Base-by-base conservation (phyloP, 53 echinoderm and acorn worm species). In the Temnopleurus reevesii region DNA sequence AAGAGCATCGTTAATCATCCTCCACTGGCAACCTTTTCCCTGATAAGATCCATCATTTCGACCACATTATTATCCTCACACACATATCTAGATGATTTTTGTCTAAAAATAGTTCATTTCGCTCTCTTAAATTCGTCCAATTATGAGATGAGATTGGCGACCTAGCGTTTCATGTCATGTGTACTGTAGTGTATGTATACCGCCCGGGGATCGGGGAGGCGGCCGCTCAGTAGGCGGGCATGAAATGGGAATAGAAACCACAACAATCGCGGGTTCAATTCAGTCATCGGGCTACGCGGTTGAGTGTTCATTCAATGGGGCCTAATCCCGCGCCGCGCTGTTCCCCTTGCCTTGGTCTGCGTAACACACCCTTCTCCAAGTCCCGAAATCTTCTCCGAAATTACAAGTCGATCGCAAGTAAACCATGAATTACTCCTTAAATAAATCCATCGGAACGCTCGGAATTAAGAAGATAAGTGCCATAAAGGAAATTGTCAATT, bases 321-420 rank as follows among this genome's bases (percentile, higher is more conserved):
- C 49, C 51, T 79, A 79, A 79, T 79, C 49, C 79, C 79, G 79
- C 79, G 79, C 79, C 79, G 79, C 46, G 45, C 15, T 21, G 26
- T 49, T 9, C 71, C 71, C 71, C 71, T 41, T 71, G 33, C 30
- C 63, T n/a, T 31, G 71, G 71, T 23, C 71, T 36, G 21, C 71
- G 49, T 79, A 79, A 79, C 79, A 79, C 79, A 79, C 79, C 79
- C 71, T 71, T 71, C 71, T 71, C 79, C 53, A 15, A 51, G 8
- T 8, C 15, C 53, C 79, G 45, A 79, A 79, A 79, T 79, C 46
- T 49, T 49, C 26, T 79, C 46, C 27, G 46, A 28, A 79, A 26
- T 49, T 49, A 41, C 29, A 46, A 18, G 28, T 41, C 49, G 71
- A 43, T n/a, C 8, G 19, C 71, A 71, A 49, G 27, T 24, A 47